A percentile compares a stretch with the other conserved stretches of the same genome.
Conservation (phyloP, 1,140 invertebrate species). For the Stenopsyche tienmushanensis region DNA sequence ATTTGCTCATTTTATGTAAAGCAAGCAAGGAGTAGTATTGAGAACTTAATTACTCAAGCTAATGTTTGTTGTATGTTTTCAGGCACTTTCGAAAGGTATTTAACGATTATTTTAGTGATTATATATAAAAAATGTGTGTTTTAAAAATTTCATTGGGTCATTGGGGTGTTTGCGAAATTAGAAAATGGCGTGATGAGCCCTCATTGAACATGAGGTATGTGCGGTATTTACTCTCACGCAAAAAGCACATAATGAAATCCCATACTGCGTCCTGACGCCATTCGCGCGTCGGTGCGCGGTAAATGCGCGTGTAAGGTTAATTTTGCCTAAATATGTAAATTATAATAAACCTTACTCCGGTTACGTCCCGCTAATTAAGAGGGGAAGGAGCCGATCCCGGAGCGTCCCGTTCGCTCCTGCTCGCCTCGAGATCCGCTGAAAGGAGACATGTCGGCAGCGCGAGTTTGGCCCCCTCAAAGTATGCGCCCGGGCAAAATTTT, state of each 20-base stretch:
- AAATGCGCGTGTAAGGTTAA: slow-evolving; percentile 39
- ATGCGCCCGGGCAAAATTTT: slow-evolving; percentile 32
- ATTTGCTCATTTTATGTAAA: no score
- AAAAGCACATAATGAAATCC: slow-evolving; percentile 9
- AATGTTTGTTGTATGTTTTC: no score
- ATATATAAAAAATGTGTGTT: no score
- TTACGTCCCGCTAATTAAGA: slow-evolving; percentile 24
- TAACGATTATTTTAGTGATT: no score
- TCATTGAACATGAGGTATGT: neutral
- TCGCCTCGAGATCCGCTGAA: neutral
- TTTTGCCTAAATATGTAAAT: slow-evolving; percentile 42
- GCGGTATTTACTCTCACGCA: neutral
- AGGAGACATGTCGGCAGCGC: neutral
- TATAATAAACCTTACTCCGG: slow-evolving; percentile 40
- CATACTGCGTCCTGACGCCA: slow-evolving; percentile 1
- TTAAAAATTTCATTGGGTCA: no score
- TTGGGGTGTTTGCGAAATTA: no score
- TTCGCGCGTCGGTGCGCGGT: slow-evolving; percentile 7
- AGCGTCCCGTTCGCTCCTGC: neutral
- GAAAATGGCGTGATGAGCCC: neutral
- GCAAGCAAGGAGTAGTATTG: no score
- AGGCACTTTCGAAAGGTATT: no score
- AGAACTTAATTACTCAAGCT: no score
- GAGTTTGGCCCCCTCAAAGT: neutral
- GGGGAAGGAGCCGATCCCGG: neutral